Percentiles rank a stretch among this genome's conserved stretches.
phyloP scores from a whole-genome alignment of 2,113 vertebrate species.

The Myotis lucifugus region DNA sequence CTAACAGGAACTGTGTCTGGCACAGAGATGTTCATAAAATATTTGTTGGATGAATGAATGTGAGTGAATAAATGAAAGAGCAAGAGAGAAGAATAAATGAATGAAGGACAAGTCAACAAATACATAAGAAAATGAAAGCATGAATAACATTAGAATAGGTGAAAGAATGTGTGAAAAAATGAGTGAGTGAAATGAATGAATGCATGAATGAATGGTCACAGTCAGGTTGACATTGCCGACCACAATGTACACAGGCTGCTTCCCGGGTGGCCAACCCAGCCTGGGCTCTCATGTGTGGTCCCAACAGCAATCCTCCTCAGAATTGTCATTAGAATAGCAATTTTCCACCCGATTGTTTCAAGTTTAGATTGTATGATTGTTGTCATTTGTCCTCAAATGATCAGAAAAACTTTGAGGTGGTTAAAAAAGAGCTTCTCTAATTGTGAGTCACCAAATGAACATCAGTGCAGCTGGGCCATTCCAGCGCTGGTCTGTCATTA shows the following conservation, averaged over 20 bases:
- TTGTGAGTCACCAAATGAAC: constrained; percentile 10
- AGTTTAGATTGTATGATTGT: constrained; percentile 43
- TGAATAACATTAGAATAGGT: not conserved
- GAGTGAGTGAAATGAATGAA: not conserved
- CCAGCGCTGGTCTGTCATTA: constrained; percentile 50
- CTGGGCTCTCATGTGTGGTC: not conserved
- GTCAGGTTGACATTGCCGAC: not conserved
- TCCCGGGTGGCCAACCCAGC: not conserved
- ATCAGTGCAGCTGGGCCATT: constrained; percentile 46
- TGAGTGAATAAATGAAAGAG: not conserved
- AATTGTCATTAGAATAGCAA: constrained; percentile 38
- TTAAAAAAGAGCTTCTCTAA: constrained; percentile 39
- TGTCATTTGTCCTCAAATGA: constrained; percentile 65
- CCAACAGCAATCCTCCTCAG: not conserved
- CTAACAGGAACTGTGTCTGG: not conserved
- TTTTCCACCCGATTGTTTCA: constrained; percentile 64
- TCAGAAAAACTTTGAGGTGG: constrained; percentile 51
- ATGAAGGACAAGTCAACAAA: not conserved
- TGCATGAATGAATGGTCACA: not conserved
- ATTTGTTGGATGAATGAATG: not conserved
- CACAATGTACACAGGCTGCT: not conserved
- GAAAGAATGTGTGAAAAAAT: not conserved
- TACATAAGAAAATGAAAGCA: not conserved
- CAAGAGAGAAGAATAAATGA: not conserved
- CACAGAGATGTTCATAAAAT: not conserved